phyloP scores from a whole-genome alignment of 2,113 vertebrate species.

The Larimichthys crocea region DNA sequence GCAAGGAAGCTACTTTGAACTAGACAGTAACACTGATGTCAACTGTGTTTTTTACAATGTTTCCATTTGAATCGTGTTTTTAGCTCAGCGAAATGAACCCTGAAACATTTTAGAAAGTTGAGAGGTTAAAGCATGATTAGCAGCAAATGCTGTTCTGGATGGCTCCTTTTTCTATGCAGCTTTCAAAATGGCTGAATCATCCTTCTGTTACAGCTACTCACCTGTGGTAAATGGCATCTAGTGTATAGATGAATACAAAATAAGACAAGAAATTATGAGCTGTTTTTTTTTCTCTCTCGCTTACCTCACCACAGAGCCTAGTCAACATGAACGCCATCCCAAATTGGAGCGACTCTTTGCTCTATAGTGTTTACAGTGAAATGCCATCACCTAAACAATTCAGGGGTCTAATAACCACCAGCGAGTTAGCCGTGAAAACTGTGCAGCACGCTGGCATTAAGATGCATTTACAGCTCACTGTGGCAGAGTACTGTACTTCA shows the following conservation, averaged over 20 bases:
- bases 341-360: constrained; percentile 9
- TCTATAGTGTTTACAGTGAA: constrained; percentile 49
- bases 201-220: constrained; percentile 21
- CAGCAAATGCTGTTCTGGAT: neutral
- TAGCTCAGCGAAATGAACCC: constrained; percentile 18
- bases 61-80: constrained; percentile 31
- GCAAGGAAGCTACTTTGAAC: constrained; percentile 5
- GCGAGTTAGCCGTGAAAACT: constrained; percentile 57
- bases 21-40: neutral
- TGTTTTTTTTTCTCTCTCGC: neutral
- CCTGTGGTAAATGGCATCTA: constrained; percentile 12
- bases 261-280: constrained; percentile 24
- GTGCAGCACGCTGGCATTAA: constrained; percentile 59
- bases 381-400: constrained; percentile 51
- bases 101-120: constrained; percentile 15
- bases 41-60: constrained; percentile 5
- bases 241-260: constrained; percentile 23
- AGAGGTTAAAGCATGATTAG: constrained; percentile 32
- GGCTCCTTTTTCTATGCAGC: constrained; percentile 16
- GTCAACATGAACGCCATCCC: constrained; percentile 5
- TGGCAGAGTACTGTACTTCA: constrained; percentile 55
- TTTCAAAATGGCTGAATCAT: constrained; percentile 31
- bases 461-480: constrained; percentile 68
- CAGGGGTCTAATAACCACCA: constrained; percentile 55
- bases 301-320: constrained; percentile 17